Conservation (phyloP, 2,113 vertebrate species). For the Esox niger region DNA sequence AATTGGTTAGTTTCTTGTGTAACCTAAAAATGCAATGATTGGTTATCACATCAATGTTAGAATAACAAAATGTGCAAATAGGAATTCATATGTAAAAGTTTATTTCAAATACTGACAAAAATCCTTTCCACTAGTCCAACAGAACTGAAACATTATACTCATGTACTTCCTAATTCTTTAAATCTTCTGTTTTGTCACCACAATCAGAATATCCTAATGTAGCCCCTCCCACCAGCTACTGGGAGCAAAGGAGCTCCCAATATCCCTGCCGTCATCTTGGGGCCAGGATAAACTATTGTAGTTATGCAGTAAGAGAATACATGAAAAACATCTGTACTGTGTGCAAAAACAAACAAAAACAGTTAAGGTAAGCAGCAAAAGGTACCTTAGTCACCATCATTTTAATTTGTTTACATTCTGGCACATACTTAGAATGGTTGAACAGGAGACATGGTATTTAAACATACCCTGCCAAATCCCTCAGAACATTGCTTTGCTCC, state of each 20-base stretch:
- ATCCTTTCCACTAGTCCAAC: conserved; percentile 55
- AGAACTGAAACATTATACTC: conserved; percentile 65
- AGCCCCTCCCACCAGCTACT: conserved; percentile 46
- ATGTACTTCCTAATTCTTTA: conserved; percentile 58
- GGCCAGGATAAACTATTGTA: conserved; percentile 54
- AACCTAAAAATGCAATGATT: neutral
- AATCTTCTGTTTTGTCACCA: conserved; percentile 48
- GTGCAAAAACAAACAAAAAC: conserved; percentile 55
- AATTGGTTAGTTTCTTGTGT: neutral
- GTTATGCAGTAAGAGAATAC: conserved; percentile 52
- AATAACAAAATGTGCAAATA: neutral
- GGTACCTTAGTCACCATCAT: conserved; percentile 54
- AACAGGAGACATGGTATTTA: conserved; percentile 45
- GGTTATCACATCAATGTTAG: neutral
- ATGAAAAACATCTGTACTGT: conserved; percentile 35
- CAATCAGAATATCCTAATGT: conserved; percentile 49
- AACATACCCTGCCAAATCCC: conserved; percentile 37
- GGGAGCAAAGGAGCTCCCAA: conserved; percentile 57
- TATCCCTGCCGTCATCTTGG: conserved; percentile 58
- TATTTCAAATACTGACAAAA: conserved; percentile 80
- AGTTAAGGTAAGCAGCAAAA: conserved; percentile 57
- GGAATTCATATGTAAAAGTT: conserved; percentile 71
- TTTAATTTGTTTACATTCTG: conserved; percentile 64
- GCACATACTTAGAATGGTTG: conserved; percentile 52
- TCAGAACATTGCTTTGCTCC: conserved; percentile 39